phyloP scores from a whole-genome alignment of 2,797 vertebrate genomes.

The Calcarius lapponicus region DNA sequence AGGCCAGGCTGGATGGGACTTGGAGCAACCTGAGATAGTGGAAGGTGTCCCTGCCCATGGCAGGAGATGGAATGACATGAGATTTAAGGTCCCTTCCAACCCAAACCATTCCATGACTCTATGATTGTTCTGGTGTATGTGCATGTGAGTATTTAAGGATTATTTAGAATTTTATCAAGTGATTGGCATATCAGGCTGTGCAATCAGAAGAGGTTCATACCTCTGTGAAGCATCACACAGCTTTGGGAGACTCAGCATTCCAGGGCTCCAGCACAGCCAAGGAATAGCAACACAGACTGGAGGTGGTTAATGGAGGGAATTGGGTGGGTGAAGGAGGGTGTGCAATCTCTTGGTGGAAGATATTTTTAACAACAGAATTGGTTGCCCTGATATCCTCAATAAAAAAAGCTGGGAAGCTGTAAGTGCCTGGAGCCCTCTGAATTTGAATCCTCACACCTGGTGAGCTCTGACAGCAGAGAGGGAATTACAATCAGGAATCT shows the following conservation, averaged over 20 bases:
- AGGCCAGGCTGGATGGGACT: rapidly evolving
- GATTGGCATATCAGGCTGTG: not conserved
- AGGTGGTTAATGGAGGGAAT: not conserved
- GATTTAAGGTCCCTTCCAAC: rapidly evolving
- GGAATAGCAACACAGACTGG: not conserved
- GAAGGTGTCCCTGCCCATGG: not conserved
- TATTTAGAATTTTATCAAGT: not conserved
- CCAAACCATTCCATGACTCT: not conserved
- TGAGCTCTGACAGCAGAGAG: not conserved
- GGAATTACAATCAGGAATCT: not conserved
- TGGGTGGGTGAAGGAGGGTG: not conserved
- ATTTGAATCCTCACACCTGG: slow-evolving; percentile 20
- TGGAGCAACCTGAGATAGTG: rapidly evolving
- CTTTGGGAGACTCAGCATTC: not conserved
- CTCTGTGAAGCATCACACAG: not conserved
- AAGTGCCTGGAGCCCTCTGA: not conserved
- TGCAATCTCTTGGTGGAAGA: too few relatives aligned
- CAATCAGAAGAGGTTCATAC: not conserved
- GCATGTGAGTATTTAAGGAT: not conserved
- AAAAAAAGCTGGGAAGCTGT: not conserved
- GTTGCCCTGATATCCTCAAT: not conserved
- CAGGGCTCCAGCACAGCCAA: not conserved
- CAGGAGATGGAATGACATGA: not conserved
- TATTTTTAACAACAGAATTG: not conserved
- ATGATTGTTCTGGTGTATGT: not conserved